phyloP scores from a whole-genome alignment of 1,140 invertebrate genomes.

The Anoplolepis gracilipes region DNA sequence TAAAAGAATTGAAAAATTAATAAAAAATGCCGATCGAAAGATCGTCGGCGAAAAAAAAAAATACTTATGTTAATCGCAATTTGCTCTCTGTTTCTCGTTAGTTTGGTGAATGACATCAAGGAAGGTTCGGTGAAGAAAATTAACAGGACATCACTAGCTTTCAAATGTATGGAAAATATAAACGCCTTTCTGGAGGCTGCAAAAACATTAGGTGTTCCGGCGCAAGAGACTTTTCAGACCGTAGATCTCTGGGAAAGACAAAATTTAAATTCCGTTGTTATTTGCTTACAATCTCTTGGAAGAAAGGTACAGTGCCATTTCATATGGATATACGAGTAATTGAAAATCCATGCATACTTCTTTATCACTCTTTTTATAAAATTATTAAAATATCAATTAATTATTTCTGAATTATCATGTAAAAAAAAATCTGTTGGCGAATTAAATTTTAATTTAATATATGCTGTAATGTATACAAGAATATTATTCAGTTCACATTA shows the following conservation, averaged over 20 bases:
- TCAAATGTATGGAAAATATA: conserved; percentile 99
- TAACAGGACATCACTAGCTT: conserved; percentile 95
- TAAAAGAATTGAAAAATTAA: conserved; percentile 31
- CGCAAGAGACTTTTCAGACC: conserved; percentile 98
- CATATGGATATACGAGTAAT: background rate
- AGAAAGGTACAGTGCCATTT: conserved; percentile 91
- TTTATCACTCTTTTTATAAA: background rate
- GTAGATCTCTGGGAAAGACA: conserved; percentile 98
- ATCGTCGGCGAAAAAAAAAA: background rate
- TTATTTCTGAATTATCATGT: background rate
- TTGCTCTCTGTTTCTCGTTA: background rate
- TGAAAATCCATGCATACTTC: background rate
- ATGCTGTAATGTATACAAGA: background rate
- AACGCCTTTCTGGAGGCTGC: conserved; percentile 96
- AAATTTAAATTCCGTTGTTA: conserved; percentile 97
- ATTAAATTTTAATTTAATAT: background rate
- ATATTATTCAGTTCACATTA: background rate
- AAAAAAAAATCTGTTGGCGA: background rate
- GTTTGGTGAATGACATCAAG: conserved; percentile 92
- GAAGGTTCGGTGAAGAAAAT: conserved; percentile 94
- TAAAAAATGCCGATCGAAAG: background rate
- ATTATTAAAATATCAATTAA: background rate
- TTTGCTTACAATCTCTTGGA: conserved; percentile 97
- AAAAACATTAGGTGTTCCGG: conserved; percentile 95
- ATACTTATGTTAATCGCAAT: background rate